Evolutionary conservation across 2,113 vertebrate species (phyloP), one percentile per base, ranked within the genome.

Genomic region (Malurus cyaneus): DNA sequence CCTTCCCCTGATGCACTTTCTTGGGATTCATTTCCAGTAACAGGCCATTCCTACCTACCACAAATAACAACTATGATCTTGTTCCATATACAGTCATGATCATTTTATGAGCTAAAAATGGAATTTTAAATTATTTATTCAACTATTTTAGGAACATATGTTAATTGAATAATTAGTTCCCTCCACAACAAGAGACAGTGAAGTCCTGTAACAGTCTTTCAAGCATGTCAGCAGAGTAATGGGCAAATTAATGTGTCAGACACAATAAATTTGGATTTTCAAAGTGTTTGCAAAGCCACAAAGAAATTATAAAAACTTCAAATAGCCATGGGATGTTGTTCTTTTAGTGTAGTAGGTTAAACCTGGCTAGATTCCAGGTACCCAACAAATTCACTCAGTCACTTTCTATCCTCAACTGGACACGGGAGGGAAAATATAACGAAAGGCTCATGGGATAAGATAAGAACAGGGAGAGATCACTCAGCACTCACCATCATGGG

Each of bases 61-160:
- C 31, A 60, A 76, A 28, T 25, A 80, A 70, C 12, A 89, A 41
- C 61, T 41, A 14, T 11, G 26, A 62, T 21, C n/a, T 15, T 52
- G 39, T n/a, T 85, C 73, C 42, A 12, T 52, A 19, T 15, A 79
- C 84, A 80, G 62, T 31, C n/a, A 46, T 25, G 49, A 19, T 12
- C 72, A 36, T 70, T 76, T 57, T 17, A 61, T 23, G n/a, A 91
- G n/a, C 28, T 87, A 91, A 78, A 93, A 93, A 74, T 67, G n/a
- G 41, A 77, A 70, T 66, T 74, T 74, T 24, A 53, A 69, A 79
- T 57, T 52, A 44, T 6, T 44, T 82, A 18, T 49, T 49, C 60
- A 74, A 61, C 61, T 88, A 53, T 84, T 86, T 90, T 42, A 72
- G 49, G 77, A 81, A 64, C 2, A 49, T 20, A n/a, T 17, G 47